phyloP scores from a whole-genome alignment of 2,113 vertebrate species.

The Ptyas mucosa region DNA sequence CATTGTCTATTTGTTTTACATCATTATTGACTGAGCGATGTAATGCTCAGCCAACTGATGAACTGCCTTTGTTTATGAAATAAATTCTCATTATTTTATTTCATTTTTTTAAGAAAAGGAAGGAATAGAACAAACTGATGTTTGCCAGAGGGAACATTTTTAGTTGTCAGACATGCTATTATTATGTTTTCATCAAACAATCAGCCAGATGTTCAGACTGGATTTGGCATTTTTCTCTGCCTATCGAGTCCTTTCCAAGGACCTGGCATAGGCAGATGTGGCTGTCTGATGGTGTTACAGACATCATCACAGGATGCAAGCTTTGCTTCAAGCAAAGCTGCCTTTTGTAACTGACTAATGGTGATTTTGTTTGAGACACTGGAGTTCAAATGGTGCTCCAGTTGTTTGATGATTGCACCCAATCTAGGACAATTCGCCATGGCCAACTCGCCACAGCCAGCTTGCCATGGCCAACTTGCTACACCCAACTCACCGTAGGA shows the following conservation, averaged over 20 bases:
- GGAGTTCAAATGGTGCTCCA: no score
- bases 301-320: no score
- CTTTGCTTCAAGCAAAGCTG: no score
- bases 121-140: neutral
- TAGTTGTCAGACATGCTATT: neutral
- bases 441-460: no score
- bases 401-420: no score
- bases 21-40: neutral
- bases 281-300: no score
- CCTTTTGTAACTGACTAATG: no score
- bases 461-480: no score
- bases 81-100: neutral
- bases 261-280: no score
- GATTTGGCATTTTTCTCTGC: neutral
- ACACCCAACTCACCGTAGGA: no score
- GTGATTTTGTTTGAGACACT: no score
- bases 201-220: neutral
- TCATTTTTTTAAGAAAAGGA: neutral
- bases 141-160: neutral
- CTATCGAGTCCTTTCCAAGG: neutral
- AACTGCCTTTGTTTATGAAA: neutral
- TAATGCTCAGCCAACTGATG: neutral
- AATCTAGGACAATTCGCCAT: no score
- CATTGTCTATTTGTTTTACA: neutral
- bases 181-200: neutral